Evolutionary conservation across 2,888 invertebrate genomes (phyloP).

Genomic region (Apamea sordens): DNA sequence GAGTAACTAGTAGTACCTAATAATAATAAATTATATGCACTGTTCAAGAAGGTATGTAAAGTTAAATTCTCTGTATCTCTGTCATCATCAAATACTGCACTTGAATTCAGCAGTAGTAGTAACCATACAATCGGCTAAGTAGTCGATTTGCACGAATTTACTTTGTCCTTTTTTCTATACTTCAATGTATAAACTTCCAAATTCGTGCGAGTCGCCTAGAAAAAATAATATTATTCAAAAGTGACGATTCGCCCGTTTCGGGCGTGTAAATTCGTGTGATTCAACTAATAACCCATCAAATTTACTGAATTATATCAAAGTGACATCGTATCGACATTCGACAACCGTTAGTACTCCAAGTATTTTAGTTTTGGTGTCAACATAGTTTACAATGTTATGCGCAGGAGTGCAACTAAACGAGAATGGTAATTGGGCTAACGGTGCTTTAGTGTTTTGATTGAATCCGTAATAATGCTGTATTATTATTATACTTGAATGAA

Average conservation of each 20-base stretch:
- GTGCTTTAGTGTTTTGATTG: conserved; percentile 71
- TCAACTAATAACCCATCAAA: neutral
- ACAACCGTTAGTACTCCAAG: conserved; percentile 67
- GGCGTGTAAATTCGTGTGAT: neutral
- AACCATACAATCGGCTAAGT: no score
- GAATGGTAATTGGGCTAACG: conserved; percentile 85
- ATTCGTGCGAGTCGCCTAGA: no score
- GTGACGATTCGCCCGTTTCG: neutral
- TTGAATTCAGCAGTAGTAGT: neutral
- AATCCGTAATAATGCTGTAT: conserved; percentile 37
- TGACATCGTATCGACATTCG: conserved; percentile 60
- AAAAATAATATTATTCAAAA: no score
- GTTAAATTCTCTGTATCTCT: no score
- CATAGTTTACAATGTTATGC: conserved; percentile 71
- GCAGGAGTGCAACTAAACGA: conserved; percentile 73
- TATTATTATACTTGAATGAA: neutral
- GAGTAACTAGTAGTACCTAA: no score
- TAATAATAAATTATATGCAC: no score
- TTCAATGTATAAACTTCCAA: no score
- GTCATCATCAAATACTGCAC: neutral
- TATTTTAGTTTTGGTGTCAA: conserved; percentile 76
- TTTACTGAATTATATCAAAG: conserved; percentile 45
- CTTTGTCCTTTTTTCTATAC: neutral
- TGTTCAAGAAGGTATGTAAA: no score
- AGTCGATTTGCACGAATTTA: no score